Evolutionary conservation across 2,888 invertebrate genomes (phyloP), one percentile per base, ranked within the genome.

Genomic region (Agrotis segetum): DNA sequence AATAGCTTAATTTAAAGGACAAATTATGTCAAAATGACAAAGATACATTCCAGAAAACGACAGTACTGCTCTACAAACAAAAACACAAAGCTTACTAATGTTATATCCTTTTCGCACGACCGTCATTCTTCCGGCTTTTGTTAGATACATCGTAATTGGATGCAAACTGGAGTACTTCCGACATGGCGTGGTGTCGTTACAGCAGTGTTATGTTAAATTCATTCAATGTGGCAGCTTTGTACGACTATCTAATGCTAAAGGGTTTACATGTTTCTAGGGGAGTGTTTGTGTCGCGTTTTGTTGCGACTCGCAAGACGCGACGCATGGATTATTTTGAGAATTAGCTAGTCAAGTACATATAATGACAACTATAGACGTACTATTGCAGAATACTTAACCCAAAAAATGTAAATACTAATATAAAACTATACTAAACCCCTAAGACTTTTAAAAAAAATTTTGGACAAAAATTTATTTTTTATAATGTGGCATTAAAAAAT

Each of bases 171-270:
- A 79, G 83, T 84, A 85, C 85, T 85, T 81, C 81, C 81, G 76
- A 87, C 87, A 84, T 85, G 84, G 86, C 86, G 85, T 88, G 73
- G 86, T 85, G 76, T 79, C 75, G 74, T 81, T 79, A 87, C 88
- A 79, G 84, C 76, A 75, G 73, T 85, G 85, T 87, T 88, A 89
- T 89, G 90, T 85, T 88, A 88, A 91, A 90, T 86, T 86, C 88
- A 90, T 90, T 88, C 87, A 77, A 82, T 79, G 84, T 80, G 81
- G 64, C 50, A 52, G 66, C 58, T 56, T 47, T 34, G 60, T 52
- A 44, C 14, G 56, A 56, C 56, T 34, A 19, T 6, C 34, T 77
- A 46, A 64, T 29, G 61, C 65, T 9, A 11, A 52, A 64, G 56
- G 40, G 63, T 47, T 50, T 62, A 47, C 53, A 60, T 59, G 58